Percentiles rank a stretch among this genome's conserved stretches.
These are phyloP conservation scores for Tricholaema leucomelas DNA, from an alignment of 2,113 vertebrate species.

Conservation along the genomic window DNA sequence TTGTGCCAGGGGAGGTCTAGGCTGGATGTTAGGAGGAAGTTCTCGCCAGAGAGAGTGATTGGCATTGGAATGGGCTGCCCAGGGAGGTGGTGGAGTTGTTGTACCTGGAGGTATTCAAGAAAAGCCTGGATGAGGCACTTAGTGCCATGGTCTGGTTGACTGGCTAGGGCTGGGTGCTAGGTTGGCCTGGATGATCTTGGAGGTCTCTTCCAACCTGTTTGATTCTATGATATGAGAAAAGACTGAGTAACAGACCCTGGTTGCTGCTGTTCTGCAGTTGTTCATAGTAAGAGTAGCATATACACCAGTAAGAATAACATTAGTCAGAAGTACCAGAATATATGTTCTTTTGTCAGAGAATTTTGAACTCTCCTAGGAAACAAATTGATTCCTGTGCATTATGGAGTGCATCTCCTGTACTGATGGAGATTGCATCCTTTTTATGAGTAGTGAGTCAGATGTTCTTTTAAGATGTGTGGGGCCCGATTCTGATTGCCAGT, in stretches of 20 bases:
- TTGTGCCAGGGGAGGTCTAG: too few species aligned
- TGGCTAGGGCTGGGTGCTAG: too few species aligned
- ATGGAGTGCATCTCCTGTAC: not conserved
- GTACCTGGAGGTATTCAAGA: too few species aligned
- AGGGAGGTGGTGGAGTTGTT: too few species aligned
- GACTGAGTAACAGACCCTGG: not conserved
- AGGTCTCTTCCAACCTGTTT: too few species aligned
- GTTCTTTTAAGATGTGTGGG: not conserved
- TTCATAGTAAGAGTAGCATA: not conserved
- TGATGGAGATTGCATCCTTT: not conserved
- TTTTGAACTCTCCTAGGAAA: constrained; percentile 5
- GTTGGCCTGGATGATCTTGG: too few species aligned
- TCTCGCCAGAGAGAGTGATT: too few species aligned
- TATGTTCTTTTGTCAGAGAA: not conserved
- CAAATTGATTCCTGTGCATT: constrained; percentile 1
- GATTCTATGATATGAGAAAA: too few species aligned
- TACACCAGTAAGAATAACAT: not conserved
- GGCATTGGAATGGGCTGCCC: too few species aligned
- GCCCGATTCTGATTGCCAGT: not conserved
- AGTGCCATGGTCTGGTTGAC: too few species aligned
- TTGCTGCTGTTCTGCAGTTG: not conserved
- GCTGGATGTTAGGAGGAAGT: too few species aligned
- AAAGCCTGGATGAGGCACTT: too few species aligned
- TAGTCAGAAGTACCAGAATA: not conserved
- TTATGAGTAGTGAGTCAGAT: not conserved